Conservation (phyloP, 2,888 invertebrate species). For the Metopia argyrocephala region DNA sequence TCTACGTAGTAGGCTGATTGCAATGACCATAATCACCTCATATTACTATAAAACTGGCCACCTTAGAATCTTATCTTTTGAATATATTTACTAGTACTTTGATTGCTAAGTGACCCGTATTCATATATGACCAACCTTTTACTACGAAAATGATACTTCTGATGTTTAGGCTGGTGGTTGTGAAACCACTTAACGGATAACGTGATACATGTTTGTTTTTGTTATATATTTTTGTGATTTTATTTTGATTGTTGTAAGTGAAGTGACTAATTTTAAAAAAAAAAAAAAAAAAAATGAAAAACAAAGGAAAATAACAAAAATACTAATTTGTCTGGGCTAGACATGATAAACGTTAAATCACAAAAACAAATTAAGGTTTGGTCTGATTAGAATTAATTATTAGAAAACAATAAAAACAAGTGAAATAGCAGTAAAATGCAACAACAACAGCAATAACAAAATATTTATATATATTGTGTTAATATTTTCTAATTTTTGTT, state of each 20-base stretch:
- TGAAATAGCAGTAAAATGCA: no score
- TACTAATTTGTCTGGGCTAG: conserved; percentile 52
- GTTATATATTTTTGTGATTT: not conserved
- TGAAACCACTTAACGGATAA: no score
- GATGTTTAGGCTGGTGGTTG: no score
- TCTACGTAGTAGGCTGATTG: no score
- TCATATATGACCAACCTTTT: no score
- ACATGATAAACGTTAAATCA: conserved; percentile 39
- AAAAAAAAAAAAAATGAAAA: not conserved
- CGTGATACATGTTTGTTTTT: not conserved
- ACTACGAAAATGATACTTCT: no score
- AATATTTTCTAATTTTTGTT: not conserved
- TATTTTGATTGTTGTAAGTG: not conserved
- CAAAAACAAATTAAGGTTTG: not conserved
- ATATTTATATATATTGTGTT: not conserved
- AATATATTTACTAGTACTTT: no score
- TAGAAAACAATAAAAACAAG: not conserved
- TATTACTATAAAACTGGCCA: no score
- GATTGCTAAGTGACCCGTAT: no score
- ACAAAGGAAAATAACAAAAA: conserved; percentile 15
- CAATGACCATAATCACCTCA: no score
- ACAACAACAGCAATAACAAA: not conserved
- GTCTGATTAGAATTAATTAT: conserved; percentile 40
- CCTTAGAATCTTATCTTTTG: no score
- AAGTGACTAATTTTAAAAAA: not conserved